Conservation (phyloP, 2,888 invertebrate species). For the Tenthredo distinguenda region DNA sequence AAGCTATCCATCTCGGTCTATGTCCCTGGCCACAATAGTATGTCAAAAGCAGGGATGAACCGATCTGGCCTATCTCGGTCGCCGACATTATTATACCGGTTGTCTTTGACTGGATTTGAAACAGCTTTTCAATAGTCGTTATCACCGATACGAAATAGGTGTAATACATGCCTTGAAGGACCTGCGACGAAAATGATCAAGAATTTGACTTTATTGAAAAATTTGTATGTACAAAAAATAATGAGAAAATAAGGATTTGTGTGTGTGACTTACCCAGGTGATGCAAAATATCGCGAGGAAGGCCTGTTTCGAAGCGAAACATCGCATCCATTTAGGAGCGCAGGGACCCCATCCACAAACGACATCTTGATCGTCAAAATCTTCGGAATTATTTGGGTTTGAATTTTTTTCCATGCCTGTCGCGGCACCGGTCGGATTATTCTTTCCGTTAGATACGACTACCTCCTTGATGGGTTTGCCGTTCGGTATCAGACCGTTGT, state of each 20-base stretch:
- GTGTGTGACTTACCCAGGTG: slow-evolving; percentile 84
- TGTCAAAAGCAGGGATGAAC: slow-evolving; percentile 91
- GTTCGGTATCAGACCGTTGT: slow-evolving; percentile 72
- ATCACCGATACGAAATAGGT: slow-evolving; percentile 97
- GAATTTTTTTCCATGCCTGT: slow-evolving; percentile 63
- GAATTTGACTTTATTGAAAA: neutral
- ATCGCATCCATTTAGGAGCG: slow-evolving; percentile 87
- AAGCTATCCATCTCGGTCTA: slow-evolving; percentile 95
- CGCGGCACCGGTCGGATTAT: slow-evolving; percentile 64
- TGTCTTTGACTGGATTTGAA: slow-evolving; percentile 94
- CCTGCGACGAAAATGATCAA: slow-evolving; percentile 61
- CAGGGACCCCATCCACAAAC: slow-evolving; percentile 84
- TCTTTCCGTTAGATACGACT: slow-evolving; percentile 70
- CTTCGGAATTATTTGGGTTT: neutral
- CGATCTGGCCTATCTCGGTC: slow-evolving; percentile 95
- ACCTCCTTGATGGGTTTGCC: slow-evolving; percentile 70
- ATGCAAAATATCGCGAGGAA: slow-evolving; percentile 94
- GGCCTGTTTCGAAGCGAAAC: slow-evolving; percentile 91
- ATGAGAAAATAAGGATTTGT: neutral
- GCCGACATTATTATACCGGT: slow-evolving; percentile 94
- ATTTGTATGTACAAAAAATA: neutral
- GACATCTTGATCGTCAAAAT: slow-evolving; percentile 69
- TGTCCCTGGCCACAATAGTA: slow-evolving; percentile 96
- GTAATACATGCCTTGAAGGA: slow-evolving; percentile 91
- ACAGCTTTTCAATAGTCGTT: slow-evolving; percentile 95